Base-by-base conservation (phyloP, 2,113 vertebrate species). In the Sarotherodon lohbergeri region DNA sequence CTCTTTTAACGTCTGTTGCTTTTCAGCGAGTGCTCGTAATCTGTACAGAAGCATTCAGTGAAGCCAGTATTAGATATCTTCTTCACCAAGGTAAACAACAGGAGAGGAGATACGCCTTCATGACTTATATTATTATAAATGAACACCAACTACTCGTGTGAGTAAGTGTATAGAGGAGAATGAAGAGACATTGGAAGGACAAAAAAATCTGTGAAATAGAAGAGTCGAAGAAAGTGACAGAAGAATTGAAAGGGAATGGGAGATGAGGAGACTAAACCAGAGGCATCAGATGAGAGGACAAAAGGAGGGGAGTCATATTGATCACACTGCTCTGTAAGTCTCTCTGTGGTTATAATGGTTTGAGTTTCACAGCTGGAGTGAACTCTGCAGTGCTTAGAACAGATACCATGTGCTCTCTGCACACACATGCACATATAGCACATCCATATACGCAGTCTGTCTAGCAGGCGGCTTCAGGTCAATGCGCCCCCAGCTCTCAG, bases 321-420 rank as follows among this genome's bases (percentile, higher is more conserved):
- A 94, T 94, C 89, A 59, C 22, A 8, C 86, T 89, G 84, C 80
- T 89, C 87, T 80, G 80, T 66, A 57, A 92, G 78, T 91, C 92
- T 91, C 83, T 90, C 86, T 85, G 83, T 93, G 90, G 82, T 91
- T 94, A 83, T 83, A 90, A 91, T 93, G 85, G 83, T 88, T 89
- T 84, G 83, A 85, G 78, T 91, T 91, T 88, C 93, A 82, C 91
- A 93, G 92, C 88, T 91, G 91, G 93, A 89, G 68, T 17, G n/a
- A 83, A 80, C 85, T 88, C 82, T 83, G 68, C 27, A 16, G 34
- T 78, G 73, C 85, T 91, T 16, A 81, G 76, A 88, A 80, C 55
- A 36, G 85, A 90, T 54, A 85, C 22, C 52, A 66, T 29, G 39
- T 32, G 73, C 46, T 84, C 22, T 85, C 32, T 16, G 48, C 63